Evolutionary conservation across 2,888 invertebrate genomes (phyloP), one percentile per base, ranked within the genome.

Genomic region (Trachelus tabidus): DNA sequence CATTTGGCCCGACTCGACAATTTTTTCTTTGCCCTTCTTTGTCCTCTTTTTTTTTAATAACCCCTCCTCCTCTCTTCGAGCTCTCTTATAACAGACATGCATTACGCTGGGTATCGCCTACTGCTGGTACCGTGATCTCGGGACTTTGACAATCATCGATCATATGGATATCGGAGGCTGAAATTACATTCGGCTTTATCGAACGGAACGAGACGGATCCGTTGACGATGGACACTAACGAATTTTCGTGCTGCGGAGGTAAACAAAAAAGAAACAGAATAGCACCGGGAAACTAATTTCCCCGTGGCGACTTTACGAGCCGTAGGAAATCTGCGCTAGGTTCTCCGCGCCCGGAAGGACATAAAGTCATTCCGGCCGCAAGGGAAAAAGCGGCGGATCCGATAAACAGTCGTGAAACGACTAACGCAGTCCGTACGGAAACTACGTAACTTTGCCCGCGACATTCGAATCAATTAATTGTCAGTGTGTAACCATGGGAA

Each of bases 1-100:
- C 86, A 84, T 85, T 56, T 85, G 85, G 85, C 80, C 77, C 79
- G 82, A 82, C 84, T 81, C 69, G 82, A 79, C 81, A 80, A 86
- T 85, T 83, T 84, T 85, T 85, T 84, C 85, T 81, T 35, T 9
- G 56, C 56, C 23, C 56, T 23, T 56, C 23, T 9, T 56, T 23
- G 56, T 1, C 23, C 23, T 23, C 23, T 15, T 15, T 4, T 4
- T 15, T 23, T 23, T 40, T 23, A 1, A 56, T 56, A 56, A 23
- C 56, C 23, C 23, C 23, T 23, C 40, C 40, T 56, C 23, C 40
- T 56, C 23, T 56, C 9, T 9, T 23, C 40, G 23, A 56, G 40
- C 23, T 56, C 23, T 56, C 56, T 56, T 9, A 56, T 56, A 56
- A 56, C 9, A 23, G 56, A 23, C 23, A 23, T 1, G 56, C 23